A percentile compares a stretch with the other conserved stretches of the same genome.
Conservation (phyloP, 2,888 invertebrate species). For the Kryphioiulus occultus region DNA sequence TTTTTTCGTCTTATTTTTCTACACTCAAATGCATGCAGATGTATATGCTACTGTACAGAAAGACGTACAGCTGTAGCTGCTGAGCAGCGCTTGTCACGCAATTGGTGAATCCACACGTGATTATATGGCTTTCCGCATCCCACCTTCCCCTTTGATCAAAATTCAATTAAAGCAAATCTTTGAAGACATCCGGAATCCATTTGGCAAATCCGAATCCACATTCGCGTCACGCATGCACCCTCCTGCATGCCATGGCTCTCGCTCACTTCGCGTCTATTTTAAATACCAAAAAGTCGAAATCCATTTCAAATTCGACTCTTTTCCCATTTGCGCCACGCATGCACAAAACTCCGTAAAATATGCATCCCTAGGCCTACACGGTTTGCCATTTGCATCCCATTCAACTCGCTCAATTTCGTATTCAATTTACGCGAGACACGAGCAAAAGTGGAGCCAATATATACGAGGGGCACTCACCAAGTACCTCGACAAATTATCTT, state of each 20-base stretch:
- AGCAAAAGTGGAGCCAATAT: background rate
- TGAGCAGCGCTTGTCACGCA: background rate
- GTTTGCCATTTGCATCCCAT: constrained; percentile 21
- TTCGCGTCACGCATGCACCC: background rate
- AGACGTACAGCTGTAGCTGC: background rate
- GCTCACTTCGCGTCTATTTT: background rate
- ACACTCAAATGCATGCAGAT: too few relatives aligned
- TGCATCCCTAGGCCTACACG: constrained; percentile 24
- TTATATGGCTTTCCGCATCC: constrained; percentile 7
- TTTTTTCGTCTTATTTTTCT: background rate
- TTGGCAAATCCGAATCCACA: constrained; percentile 30
- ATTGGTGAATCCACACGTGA: constrained; percentile 30
- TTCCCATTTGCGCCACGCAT: background rate
- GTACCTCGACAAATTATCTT: too few relatives aligned
- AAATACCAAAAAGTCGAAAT: constrained; percentile 28
- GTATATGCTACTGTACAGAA: background rate
- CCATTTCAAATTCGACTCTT: constrained; percentile 27
- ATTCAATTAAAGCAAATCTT: constrained; percentile 33
- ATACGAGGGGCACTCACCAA: background rate
- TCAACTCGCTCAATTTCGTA: constrained; percentile 31
- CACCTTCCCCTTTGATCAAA: constrained; percentile 30
- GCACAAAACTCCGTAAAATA: background rate
- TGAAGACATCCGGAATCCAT: constrained; percentile 25
- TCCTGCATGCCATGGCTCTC: background rate
- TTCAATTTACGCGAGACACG: background rate